Percentiles rank a stretch among this genome's conserved stretches.
Conservation (phyloP, 2,113 vertebrate genomes). For the Scolopax mira region DNA sequence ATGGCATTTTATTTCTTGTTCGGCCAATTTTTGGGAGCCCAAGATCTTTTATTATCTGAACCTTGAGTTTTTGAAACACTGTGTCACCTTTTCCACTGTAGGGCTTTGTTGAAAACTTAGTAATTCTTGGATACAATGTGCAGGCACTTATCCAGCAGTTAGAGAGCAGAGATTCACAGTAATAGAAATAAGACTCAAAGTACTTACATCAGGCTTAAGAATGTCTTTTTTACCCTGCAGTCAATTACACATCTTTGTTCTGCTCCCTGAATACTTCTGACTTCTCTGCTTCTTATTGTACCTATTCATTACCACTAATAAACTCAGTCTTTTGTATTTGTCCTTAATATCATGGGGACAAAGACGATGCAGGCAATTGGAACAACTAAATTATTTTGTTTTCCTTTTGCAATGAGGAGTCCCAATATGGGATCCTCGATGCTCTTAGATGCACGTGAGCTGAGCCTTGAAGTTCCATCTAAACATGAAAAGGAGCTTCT, state of each 20-base stretch:
- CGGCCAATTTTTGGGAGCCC: background rate
- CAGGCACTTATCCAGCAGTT: background rate
- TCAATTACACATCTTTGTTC: background rate
- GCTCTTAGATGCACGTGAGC: background rate
- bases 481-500: too few relatives aligned
- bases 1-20: background rate
- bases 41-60: background rate
- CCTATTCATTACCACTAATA: background rate
- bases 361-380: background rate
- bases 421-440: background rate
- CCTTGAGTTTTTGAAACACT: background rate
- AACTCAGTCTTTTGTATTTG: background rate
- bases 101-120: background rate
- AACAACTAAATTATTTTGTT: background rate
- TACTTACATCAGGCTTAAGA: background rate
- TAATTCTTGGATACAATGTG: background rate
- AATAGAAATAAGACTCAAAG: background rate
- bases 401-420: background rate
- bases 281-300: background rate
- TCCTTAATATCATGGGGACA: background rate
- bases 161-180: background rate
- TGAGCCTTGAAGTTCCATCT: background rate
- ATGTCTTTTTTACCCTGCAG: background rate
- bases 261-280: background rate
- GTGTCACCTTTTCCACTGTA: background rate